Percentiles rank a stretch among this genome's conserved stretches.
These are phyloP conservation scores for Theocolax elegans DNA, from an alignment of 1,140 invertebrate species.

Conservation along the genomic window DNA sequence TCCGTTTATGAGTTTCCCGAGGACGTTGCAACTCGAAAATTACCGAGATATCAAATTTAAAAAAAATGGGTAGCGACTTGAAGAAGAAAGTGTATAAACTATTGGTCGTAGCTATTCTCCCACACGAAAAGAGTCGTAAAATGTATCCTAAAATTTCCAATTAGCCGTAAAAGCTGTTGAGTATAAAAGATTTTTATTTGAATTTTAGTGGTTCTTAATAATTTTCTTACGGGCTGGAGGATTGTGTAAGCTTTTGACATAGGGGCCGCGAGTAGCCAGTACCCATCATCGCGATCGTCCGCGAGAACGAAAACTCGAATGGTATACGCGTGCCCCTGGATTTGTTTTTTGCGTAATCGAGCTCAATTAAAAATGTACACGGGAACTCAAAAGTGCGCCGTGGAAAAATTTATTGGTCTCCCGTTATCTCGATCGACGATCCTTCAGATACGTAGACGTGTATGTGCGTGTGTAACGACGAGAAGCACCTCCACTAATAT, in stretches of 20 bases:
- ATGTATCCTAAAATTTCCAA: not conserved
- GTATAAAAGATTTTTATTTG: not conserved
- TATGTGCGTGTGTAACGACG: too few species aligned
- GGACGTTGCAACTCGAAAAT: too few species aligned
- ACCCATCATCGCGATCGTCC: not conserved
- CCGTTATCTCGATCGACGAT: conserved; percentile 14
- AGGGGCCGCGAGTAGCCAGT: too few species aligned
- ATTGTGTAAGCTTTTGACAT: too few species aligned
- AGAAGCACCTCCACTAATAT: conserved; percentile 3
- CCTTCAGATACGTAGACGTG: too few species aligned
- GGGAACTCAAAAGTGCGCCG: not conserved
- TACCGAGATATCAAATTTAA: too few species aligned
- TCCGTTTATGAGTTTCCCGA: too few species aligned
- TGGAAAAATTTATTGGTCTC: conserved; percentile 8
- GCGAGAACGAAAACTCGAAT: not conserved
- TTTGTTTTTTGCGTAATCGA: conserved; percentile 7
- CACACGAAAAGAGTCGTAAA: not conserved
- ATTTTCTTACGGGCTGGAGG: conserved; percentile 1
- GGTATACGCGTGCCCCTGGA: not conserved
- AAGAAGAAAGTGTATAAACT: too few species aligned
- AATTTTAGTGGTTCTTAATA: not conserved
- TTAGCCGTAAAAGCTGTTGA: conserved; percentile 12
- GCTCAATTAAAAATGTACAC: conserved; percentile 9
- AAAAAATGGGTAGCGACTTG: too few species aligned
- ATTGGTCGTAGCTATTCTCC: too few species aligned